Evolutionary conservation across 2,113 vertebrate genomes (phyloP).

Genomic region (Dasyornis broadbenti): DNA sequence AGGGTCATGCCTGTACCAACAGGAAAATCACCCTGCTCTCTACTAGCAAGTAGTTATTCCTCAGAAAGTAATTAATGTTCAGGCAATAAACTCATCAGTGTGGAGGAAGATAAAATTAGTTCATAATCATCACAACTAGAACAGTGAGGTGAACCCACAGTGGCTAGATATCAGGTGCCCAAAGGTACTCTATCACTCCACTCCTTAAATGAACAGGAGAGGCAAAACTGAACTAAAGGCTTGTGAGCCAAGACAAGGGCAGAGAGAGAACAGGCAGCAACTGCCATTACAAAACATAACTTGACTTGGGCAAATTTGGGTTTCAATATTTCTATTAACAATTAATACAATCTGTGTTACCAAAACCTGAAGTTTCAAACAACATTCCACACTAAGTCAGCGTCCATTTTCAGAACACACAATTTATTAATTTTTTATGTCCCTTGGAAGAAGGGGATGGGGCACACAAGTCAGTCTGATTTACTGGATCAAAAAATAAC

Average conservation of each 20-base stretch:
- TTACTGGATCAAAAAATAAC: background rate
- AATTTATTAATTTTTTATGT: rapidly evolving
- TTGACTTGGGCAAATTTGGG: background rate
- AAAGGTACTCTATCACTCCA: background rate
- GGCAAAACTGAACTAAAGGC: background rate
- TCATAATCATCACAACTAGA: background rate
- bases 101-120: background rate
- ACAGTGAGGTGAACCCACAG: background rate
- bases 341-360: no score
- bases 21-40: background rate
- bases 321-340: background rate
- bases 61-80: background rate
- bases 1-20: background rate
- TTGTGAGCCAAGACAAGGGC: background rate
- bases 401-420: background rate
- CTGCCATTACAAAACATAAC: background rate
- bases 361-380: background rate
- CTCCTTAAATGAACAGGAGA: background rate
- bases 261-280: background rate
- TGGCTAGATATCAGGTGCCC: background rate
- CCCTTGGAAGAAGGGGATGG: background rate
- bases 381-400: background rate
- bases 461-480: background rate
- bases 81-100: background rate
- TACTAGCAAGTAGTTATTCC: background rate